Evolutionary conservation across 1,140 invertebrate genomes (phyloP).

Genomic region (Mesaphorura yosii): DNA sequence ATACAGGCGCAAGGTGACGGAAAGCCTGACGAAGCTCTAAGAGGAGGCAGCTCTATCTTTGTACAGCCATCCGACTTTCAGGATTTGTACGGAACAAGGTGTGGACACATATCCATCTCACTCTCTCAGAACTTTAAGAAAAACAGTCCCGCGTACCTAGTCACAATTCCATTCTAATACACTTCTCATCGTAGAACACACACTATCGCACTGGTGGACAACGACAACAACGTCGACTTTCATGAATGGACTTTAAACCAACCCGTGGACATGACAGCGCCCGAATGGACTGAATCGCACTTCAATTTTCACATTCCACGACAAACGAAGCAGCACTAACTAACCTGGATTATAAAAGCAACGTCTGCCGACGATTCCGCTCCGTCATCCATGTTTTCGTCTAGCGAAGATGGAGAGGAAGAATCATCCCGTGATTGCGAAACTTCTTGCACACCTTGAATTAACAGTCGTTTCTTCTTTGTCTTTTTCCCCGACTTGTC

Average conservation of each 20-base stretch:
- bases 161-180: no score
- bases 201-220: conserved; percentile 52
- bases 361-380: conserved; percentile 41
- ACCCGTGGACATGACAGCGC: conserved; percentile 34
- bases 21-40: no score
- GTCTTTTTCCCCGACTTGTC: conserved; percentile 25
- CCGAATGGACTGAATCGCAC: conserved; percentile 19
- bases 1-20: no score
- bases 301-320: conserved; percentile 7
- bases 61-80: no score
- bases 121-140: no score
- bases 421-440: conserved; percentile 11
- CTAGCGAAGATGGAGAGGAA: neutral
- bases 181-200: conserved; percentile 57
- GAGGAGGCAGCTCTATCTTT: no score
- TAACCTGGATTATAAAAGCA: conserved; percentile 47
- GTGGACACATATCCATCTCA: no score
- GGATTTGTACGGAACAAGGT: no score
- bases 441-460: conserved; percentile 30
- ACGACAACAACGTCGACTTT: conserved; percentile 48
- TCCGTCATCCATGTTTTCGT: conserved; percentile 2
- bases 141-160: no score
- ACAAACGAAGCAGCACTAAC: neutral
- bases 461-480: conserved; percentile 28
- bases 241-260: conserved; percentile 50